phyloP scores from a whole-genome alignment of 53 echinoderm and acorn worm genomes.

The Patiria pectinifera region DNA sequence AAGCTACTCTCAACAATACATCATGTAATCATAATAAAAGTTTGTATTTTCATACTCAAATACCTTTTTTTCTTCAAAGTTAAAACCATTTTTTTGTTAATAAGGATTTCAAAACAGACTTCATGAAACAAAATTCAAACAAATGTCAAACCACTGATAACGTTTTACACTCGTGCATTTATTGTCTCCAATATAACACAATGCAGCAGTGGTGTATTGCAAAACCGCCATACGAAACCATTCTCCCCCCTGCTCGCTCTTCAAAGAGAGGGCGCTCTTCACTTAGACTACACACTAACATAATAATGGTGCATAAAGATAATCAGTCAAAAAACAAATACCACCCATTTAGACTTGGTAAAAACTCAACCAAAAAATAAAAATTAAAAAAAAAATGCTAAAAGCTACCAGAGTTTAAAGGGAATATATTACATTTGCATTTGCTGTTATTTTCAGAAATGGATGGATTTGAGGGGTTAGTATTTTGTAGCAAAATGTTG shows the following conservation, averaged over 20 bases:
- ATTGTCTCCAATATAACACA: slow-evolving; percentile 63
- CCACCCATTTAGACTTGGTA: slow-evolving; percentile 49
- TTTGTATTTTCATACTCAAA: too few relatives aligned
- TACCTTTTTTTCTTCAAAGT: too few relatives aligned
- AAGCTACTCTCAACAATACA: too few relatives aligned
- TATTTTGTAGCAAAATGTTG: too few relatives aligned
- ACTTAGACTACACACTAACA: slow-evolving; percentile 63
- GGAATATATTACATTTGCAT: too few relatives aligned
- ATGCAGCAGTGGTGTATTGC: slow-evolving; percentile 66
- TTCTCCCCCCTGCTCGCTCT: slow-evolving; percentile 30
- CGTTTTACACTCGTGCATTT: slow-evolving; percentile 61
- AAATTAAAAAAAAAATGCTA: slow-evolving; percentile 7
- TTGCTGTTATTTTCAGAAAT: too few relatives aligned
- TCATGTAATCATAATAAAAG: too few relatives aligned
- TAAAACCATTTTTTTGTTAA: too few relatives aligned
- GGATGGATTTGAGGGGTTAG: too few relatives aligned
- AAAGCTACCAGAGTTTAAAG: slow-evolving; percentile 43
- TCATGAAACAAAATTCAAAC: not conserved
- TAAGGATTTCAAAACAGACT: too few relatives aligned
- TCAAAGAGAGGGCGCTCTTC: slow-evolving; percentile 61
- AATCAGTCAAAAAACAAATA: slow-evolving; percentile 56
- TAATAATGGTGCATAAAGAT: slow-evolving; percentile 57
- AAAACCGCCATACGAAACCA: slow-evolving; percentile 50
- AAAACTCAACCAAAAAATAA: slow-evolving; percentile 3
- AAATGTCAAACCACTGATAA: not conserved